Percentiles rank a stretch among this genome's conserved stretches.
Evolutionary conservation across 2,113 vertebrate species (phyloP).

Genomic region (Ahaetulla prasina): DNA sequence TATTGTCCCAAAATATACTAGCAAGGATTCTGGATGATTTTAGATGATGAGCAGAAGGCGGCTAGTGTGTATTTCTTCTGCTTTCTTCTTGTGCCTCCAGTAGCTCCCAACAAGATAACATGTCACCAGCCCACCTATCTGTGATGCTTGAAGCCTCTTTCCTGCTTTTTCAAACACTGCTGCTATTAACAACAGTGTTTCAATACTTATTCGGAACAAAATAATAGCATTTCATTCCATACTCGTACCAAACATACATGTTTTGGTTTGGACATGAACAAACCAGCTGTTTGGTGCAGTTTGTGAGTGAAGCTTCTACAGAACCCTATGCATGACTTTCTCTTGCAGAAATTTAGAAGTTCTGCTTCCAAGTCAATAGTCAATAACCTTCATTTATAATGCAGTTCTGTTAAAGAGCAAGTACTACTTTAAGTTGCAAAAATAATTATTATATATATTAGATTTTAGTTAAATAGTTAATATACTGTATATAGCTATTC

Average conservation of each 20-base stretch:
- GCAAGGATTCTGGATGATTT: not conserved
- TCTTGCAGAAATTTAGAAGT: constrained; percentile 49
- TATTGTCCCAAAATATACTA: not conserved
- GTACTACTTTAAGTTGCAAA: constrained; percentile 25
- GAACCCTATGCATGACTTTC: not conserved
- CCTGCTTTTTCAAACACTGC: not conserved
- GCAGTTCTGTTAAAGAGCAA: constrained; percentile 8
- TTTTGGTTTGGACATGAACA: not conserved
- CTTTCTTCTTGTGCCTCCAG: not conserved
- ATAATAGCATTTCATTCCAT: not conserved
- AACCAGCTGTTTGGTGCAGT: not conserved
- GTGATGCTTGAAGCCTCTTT: not conserved
- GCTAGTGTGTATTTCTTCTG: not conserved
- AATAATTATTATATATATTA: not conserved
- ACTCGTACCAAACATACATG: not conserved
- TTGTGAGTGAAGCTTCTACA: not conserved
- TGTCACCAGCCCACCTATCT: not conserved
- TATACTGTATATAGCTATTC: not conserved
- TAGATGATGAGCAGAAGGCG: not conserved
- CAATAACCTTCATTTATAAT: constrained; percentile 47
- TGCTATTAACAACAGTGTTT: not conserved
- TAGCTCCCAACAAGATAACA: not conserved
- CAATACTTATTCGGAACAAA: not conserved
- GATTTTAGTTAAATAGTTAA: not conserved
- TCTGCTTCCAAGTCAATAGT: constrained; percentile 35